Evolutionary conservation across 2,113 vertebrate species (phyloP).

Genomic region (Todiramphus saurophagus): DNA sequence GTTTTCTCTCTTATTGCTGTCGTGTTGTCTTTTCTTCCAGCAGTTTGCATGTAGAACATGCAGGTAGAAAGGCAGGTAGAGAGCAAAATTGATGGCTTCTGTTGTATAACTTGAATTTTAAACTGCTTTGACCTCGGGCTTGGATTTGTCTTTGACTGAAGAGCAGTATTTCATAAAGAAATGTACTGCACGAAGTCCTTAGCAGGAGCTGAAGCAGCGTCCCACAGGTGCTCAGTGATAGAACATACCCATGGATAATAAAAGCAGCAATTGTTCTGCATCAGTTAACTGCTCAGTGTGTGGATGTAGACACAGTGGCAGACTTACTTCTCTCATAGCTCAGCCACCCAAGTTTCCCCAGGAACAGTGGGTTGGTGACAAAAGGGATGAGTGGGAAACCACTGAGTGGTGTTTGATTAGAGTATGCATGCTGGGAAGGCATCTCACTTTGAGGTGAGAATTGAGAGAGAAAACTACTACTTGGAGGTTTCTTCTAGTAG

Average conservation of each 20-base stretch:
- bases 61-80: not conserved
- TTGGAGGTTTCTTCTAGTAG: not conserved
- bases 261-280: not conserved
- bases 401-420: not conserved
- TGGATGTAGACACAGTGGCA: not conserved
- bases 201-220: not conserved
- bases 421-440: not conserved
- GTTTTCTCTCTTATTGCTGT: not conserved
- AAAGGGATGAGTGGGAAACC: not conserved
- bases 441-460: not conserved
- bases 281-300: not conserved
- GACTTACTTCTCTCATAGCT: not conserved
- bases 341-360: not conserved
- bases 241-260: not conserved
- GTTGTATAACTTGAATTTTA: not conserved
- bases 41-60: not conserved
- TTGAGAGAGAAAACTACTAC: not conserved
- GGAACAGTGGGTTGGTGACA: not conserved
- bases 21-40: not conserved
- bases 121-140: not conserved
- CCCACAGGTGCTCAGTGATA: not conserved
- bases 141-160: not conserved
- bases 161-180: not conserved
- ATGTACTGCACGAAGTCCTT: not conserved
- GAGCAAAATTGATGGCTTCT: not conserved